Base-by-base conservation (phyloP, 1,140 invertebrate genomes). In the Orius insidiosus region DNA sequence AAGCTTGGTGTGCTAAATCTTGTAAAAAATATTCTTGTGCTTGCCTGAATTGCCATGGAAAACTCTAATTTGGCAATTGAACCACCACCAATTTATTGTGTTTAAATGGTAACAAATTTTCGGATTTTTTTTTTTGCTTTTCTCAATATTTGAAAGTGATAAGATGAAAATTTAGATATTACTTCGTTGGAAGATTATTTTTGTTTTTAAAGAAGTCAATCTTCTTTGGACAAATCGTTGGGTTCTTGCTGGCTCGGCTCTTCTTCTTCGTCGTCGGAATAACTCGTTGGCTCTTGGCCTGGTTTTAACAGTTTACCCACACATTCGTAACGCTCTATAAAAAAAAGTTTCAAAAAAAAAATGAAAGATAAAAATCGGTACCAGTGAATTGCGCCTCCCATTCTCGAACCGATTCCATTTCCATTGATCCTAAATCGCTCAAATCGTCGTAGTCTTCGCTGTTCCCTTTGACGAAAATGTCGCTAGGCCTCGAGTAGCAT, bases 351-450 rank as follows among this genome's bases (percentile, higher is more conserved):
- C 14, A 14, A 32, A 13, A 38, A 11, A 19, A 34, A 1, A 38
- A 33, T 38, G 49, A 49, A 49, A 50, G 24, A 8, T 42, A 45
- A 46, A 37, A 51, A 10, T 48, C n/a, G 15, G 61, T 70, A 88
- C 88, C 89, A 75, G 80, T 83, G 61, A 97, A 94, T 61, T 97
- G 93, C 66, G 83, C 81, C 62, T 95, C 90, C 94, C 93, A 98
- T 67, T 98, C 93, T 53, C 71, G 72, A 1, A 95, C 78, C 30
- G 78, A 83, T 50, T 85, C 82, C 81, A 87, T 85, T 66, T 85
- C 75, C 63, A 79, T 75, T 5, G 76, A 74, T 55, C 78, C 85
- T 8, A 98, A 72, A 65, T 97, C 93, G 63, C 85, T 90, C 5
- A 97, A 67, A 63, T 98, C 93, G 71, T 97, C 93, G 68, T 93